phyloP scores from a whole-genome alignment of 2,113 vertebrate species.

The Pristiophorus japonicus region DNA sequence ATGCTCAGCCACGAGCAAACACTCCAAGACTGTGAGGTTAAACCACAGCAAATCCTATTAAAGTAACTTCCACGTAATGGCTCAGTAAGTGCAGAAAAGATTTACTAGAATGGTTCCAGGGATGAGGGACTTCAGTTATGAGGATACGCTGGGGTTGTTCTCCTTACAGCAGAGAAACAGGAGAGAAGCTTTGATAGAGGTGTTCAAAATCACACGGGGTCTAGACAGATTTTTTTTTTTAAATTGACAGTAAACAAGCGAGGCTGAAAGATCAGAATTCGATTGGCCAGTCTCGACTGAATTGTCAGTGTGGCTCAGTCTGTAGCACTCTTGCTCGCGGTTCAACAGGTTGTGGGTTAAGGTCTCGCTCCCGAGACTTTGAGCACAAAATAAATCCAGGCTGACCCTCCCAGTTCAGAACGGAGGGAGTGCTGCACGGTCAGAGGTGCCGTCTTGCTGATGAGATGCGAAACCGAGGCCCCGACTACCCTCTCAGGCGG shows the following conservation, averaged over 20 bases:
- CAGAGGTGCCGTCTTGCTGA: background rate
- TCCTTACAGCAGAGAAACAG: background rate
- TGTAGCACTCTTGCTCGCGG: too few relatives aligned
- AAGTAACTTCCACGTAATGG: background rate
- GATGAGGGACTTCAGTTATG: too few relatives aligned
- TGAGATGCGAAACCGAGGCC: too few relatives aligned
- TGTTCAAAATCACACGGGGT: too few relatives aligned
- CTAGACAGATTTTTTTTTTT: too few relatives aligned
- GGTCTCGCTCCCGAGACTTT: background rate
- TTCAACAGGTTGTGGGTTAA: background rate
- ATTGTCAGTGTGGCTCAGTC: background rate
- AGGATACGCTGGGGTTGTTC: too few relatives aligned
- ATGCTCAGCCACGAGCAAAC: background rate
- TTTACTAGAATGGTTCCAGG: too few relatives aligned
- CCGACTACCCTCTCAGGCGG: background rate
- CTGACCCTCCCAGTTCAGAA: background rate
- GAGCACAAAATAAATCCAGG: background rate
- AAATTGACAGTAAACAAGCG: too few relatives aligned
- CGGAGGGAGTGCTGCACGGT: background rate
- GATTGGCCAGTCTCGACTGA: background rate
- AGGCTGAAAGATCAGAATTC: too few relatives aligned
- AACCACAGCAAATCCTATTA: background rate
- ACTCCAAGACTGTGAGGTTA: background rate
- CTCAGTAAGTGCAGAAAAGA: too few relatives aligned
- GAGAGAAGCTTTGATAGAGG: too few relatives aligned